These are phyloP conservation scores for Ochropleura plecta DNA, from an alignment of 2,888 invertebrate species.

Conservation along the genomic window DNA sequence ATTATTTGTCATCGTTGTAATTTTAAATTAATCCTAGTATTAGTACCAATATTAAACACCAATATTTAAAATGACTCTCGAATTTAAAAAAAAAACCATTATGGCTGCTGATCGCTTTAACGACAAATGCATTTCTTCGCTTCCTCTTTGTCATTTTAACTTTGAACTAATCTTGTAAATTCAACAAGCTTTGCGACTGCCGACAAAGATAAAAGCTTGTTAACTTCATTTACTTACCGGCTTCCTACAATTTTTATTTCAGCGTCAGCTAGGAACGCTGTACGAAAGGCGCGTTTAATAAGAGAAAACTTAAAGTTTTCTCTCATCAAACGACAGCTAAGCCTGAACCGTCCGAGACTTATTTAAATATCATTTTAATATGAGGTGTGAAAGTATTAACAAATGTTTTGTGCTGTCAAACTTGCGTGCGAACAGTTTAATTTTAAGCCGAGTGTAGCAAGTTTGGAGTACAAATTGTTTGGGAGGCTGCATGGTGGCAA, in stretches of 20 bases:
- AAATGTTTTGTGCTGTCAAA: conserved; percentile 55
- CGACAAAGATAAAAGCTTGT: conserved; percentile 37
- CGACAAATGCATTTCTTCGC: conserved; percentile 2
- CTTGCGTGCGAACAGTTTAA: conserved; percentile 60
- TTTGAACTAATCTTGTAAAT: conserved; percentile 23
- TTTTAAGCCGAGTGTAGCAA: conserved; percentile 58
- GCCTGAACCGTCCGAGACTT: conserved; percentile 26
- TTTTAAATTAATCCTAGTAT: neutral
- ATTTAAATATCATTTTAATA: conserved; percentile 50
- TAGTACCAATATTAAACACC: neutral
- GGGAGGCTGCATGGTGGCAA: conserved; percentile 62
- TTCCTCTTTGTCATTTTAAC: conserved; percentile 3
- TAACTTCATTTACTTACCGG: conserved; percentile 41
- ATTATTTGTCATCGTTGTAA: neutral
- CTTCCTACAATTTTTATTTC: conserved; percentile 32
- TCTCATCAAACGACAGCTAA: conserved; percentile 19
- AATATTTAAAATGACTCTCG: neutral
- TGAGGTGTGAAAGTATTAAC: conserved; percentile 44
- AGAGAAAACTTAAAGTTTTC: conserved; percentile 17
- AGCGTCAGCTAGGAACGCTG: conserved; percentile 9
- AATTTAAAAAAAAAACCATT: neutral
- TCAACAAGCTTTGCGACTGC: conserved; percentile 20
- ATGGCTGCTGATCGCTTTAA: too few species aligned
- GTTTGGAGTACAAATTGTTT: conserved; percentile 71
- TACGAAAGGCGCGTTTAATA: neutral